Evolutionary conservation across 1,140 invertebrate species (phyloP), one percentile per base, ranked within the genome.

Genomic region (Drosophila athabasca): DNA sequence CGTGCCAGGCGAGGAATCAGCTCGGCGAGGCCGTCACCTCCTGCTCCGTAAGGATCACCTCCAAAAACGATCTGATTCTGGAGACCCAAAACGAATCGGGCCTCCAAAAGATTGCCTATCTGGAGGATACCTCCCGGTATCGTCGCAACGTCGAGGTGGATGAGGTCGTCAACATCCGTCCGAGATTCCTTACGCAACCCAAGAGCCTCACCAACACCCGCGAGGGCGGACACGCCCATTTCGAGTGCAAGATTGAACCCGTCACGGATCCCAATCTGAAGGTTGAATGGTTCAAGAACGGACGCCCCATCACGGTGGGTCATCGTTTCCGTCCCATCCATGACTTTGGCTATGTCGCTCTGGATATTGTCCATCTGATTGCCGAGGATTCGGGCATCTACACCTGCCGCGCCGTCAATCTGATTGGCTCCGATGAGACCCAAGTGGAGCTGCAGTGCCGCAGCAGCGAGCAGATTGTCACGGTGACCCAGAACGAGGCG

Each of bases 221-320:
- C 61, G 98, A 99, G 94, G 96, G 97, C 48, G 95, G 98, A 76
- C 96, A 98, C 81, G 97, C 97, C 54, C 98, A 99, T 90, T 99
- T 99, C 93, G 98, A 99, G 93, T 98, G 97, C 90, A 98, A 98
- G 92, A 93, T 99, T 13, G 97, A 98, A 92, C 98, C 98, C n/a
- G 96, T 98, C 3, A 98, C 97, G 17, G 98, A 99, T 93, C 94
- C 97, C 0, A 98, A 98, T 79, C 92, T 98, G 22, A 96, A 97
- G 92, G 97, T 98, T 13, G 97, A 98, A 92, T 98, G 97, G 97
- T 98, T 94, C 90, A 98, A 97, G 90, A 97, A 98, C 92, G 96
- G 96, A 54, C 94, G 95, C 85, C 96, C 96, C 61, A 94, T 98
- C 39, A 97, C 96, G 6, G 95, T 98, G 90, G 96, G 97, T 62